Base-by-base conservation (phyloP, 2,797 vertebrate species). In the Sebastes steindachneri region DNA sequence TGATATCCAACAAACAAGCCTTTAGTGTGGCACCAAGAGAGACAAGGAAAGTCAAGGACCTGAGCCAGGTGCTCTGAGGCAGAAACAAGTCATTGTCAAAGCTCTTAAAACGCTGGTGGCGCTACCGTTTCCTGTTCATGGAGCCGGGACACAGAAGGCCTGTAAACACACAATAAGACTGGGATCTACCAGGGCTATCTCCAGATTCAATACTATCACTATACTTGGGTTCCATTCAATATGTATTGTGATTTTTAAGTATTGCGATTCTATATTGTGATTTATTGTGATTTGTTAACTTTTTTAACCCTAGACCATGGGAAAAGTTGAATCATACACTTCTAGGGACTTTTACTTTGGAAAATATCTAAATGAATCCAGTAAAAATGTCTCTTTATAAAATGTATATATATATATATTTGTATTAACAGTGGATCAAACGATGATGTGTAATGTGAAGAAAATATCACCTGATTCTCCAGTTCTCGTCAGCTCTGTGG, bases 1-100 rank as follows among this genome's bases (percentile, higher is more conserved):
- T 66, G 33, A 71, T 51, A 57, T 68, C 75, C 26, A 80, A 77
- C 84, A 85, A 71, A 79, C 77, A 73, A 55, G 79, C 54, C 65
- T 63, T 75, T 15, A 58, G 54, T 66, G 35, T 12, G 35, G 35
- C 35, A 35, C 35, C 35, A 35, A 35, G 35, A 35, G 11, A 35
- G 35, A 35, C 35, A 35, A 35, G 68, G 29, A 19, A n/a, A 11
- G 15, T 19, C 54, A 21, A 5, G 55, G 73, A 55, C 21, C 21
- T 28, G n/a, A 60, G 76, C 66, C 58, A 53, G 63, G 62, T 45
- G 51, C 23, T 73, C 41, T 31, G 55, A 64, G 63, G 66, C 9
- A 26, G 25, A 26, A 15, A 57, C 57, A 19, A 59, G 15, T 9
- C 26, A 29, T 57, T 57, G 55, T 57, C 26, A 59, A 60, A 37